Evolutionary conservation across 2,888 invertebrate genomes (phyloP).

Genomic region (Prosapia bicincta): DNA sequence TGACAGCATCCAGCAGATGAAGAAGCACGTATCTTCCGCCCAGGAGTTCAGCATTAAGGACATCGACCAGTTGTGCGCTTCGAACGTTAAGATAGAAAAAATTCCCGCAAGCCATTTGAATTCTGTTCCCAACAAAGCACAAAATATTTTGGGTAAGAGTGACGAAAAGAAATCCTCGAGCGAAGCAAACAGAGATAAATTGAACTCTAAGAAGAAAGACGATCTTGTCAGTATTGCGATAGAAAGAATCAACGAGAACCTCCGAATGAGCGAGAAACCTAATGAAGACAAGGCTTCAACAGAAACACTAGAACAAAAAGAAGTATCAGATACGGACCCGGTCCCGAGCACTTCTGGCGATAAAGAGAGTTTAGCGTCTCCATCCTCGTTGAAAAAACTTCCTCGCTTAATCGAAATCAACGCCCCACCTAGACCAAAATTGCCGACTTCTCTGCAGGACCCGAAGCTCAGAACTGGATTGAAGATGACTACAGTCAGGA

Average conservation of each 20-base stretch:
- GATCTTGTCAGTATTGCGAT: slow-evolving; percentile 21
- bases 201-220: background rate
- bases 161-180: background rate
- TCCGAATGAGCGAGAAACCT: background rate
- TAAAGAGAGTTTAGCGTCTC: background rate
- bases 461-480: slow-evolving; percentile 25
- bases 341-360: background rate
- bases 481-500: slow-evolving; percentile 31
- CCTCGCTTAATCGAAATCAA: slow-evolving; percentile 37
- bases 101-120: slow-evolving; percentile 5
- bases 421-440: slow-evolving; percentile 33
- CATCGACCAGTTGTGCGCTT: slow-evolving; percentile 30
- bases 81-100: slow-evolving; percentile 30
- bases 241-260: slow-evolving; percentile 1
- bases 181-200: background rate
- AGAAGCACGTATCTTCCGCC: slow-evolving; percentile 10
- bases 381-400: slow-evolving; percentile 27
- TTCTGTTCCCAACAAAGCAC: background rate
- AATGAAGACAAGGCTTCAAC: background rate
- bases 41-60: slow-evolving; percentile 35
- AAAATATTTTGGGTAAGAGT: background rate
- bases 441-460: slow-evolving; percentile 23
- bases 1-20: slow-evolving; percentile 16
- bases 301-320: background rate
- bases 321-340: background rate